A percentile compares a stretch with the other conserved stretches of the same genome.
Conservation (phyloP, 2,888 invertebrate genomes). For the Cinara cedri region DNA sequence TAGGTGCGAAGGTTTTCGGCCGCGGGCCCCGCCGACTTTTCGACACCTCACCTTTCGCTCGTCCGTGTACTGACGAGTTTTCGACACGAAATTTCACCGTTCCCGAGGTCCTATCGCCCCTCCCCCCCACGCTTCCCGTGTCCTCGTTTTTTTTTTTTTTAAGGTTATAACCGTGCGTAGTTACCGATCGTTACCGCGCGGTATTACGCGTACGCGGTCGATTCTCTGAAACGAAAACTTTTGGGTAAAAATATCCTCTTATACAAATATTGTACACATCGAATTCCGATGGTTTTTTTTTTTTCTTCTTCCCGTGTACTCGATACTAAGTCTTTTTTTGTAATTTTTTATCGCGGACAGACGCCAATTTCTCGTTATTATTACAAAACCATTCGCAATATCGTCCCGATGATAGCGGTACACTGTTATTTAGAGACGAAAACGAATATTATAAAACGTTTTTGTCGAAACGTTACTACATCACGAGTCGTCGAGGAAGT, state of each 20-base stretch:
- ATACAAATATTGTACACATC: too few species aligned
- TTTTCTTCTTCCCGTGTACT: too few species aligned
- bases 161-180: neutral
- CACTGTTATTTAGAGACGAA: neutral
- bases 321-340: too few species aligned
- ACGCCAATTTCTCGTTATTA: too few species aligned
- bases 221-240: too few species aligned
- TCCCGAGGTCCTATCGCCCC: slow-evolving; percentile 5
- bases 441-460: neutral
- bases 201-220: too few species aligned
- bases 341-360: too few species aligned
- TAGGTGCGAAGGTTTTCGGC: slow-evolving; percentile 44
- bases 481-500: neutral
- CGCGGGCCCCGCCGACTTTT: neutral
- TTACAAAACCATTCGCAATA: too few species aligned
- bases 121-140: neutral
- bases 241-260: too few species aligned
- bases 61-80: slow-evolving; percentile 20
- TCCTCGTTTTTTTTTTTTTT: neutral
- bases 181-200: neutral
- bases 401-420: too few species aligned
- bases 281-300: too few species aligned
- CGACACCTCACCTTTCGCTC: slow-evolving; percentile 16
- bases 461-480: neutral
- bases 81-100: slow-evolving; percentile 27